Conservation (phyloP, 2,113 vertebrate genomes). For the Regulus satrapa region DNA sequence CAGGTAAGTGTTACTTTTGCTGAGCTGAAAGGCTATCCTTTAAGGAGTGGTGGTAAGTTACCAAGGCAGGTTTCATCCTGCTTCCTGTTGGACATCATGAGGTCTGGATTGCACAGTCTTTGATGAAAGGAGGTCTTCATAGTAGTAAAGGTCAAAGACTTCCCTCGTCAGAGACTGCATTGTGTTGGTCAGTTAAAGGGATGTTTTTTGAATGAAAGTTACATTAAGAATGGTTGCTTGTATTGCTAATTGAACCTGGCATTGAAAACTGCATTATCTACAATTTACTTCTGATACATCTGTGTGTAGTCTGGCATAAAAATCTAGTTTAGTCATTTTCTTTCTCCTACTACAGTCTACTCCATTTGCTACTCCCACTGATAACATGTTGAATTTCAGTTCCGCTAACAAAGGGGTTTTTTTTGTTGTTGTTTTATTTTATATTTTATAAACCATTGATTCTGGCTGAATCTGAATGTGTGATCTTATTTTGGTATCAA, state of each 20-base stretch:
- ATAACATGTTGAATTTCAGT: background rate
- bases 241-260: background rate
- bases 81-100: background rate
- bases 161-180: background rate
- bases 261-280: background rate
- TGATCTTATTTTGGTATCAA: background rate
- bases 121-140: background rate
- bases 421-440: background rate
- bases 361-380: background rate
- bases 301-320: background rate
- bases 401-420: fast-evolving
- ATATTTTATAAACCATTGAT: background rate
- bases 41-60: background rate
- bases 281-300: background rate
- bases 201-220: background rate
- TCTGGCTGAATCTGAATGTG: background rate
- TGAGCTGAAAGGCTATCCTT: slow-evolving; percentile 1
- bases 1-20: slow-evolving; percentile 86
- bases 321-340: background rate
- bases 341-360: background rate
- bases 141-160: background rate
- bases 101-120: background rate
- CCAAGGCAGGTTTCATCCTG: background rate
- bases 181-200: slow-evolving; percentile 46
- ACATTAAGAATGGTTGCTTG: background rate